Percentiles rank a stretch among this genome's conserved stretches.
phyloP scores from a whole-genome alignment of 2,797 vertebrate species.

The Florisuga fusca region DNA sequence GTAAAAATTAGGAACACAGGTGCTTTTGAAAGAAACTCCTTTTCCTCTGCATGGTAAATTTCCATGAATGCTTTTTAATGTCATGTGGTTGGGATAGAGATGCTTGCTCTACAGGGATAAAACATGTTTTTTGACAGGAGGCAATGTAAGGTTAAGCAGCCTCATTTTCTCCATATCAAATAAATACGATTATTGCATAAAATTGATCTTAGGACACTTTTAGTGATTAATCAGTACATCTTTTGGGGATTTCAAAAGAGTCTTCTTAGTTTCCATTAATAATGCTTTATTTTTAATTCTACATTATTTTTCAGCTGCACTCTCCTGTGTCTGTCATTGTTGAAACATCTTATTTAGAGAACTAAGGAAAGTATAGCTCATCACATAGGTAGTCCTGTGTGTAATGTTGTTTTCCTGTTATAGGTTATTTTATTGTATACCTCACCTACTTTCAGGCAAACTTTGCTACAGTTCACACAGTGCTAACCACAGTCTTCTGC shows the following conservation, averaged over 20 bases:
- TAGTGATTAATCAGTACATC: background rate
- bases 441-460: background rate
- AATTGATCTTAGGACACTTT: background rate
- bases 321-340: background rate
- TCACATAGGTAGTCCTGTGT: background rate
- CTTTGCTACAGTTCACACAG: background rate
- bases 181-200: background rate
- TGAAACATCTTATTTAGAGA: background rate
- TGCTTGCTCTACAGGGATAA: background rate
- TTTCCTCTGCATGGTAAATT: background rate
- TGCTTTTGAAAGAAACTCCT: background rate
- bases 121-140: background rate
- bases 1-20: background rate
- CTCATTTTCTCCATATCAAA: background rate
- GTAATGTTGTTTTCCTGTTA: background rate
- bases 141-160: background rate
- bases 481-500: background rate
- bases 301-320: background rate
- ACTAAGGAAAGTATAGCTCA: background rate
- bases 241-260: background rate
- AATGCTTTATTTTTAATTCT: conserved; percentile 21
- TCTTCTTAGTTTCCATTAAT: background rate
- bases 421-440: background rate
- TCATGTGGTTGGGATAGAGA: background rate
- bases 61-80: background rate